Percentiles rank a stretch among this genome's conserved stretches.
phyloP scores from a whole-genome alignment of 2,797 vertebrate species.

The Coregonus ussuriensis region DNA sequence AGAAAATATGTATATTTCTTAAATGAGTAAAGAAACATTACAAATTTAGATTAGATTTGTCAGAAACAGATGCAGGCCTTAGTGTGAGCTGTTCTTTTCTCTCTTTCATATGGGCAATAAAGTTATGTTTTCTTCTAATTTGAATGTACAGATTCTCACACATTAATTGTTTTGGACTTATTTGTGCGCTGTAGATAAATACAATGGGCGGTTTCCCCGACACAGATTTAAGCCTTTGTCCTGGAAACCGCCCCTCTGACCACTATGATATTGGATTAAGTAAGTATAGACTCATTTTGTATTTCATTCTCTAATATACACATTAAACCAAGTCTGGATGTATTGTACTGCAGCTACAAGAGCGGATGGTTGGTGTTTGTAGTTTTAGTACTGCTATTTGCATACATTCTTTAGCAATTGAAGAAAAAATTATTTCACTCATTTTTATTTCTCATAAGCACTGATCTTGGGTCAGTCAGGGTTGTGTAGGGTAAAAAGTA shows the following conservation, averaged over 20 bases:
- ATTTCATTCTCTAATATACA: too few relatives aligned
- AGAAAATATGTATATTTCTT: slow-evolving; percentile 45
- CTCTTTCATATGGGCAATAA: slow-evolving; percentile 82
- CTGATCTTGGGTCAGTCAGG: background rate
- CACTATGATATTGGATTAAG: too few relatives aligned
- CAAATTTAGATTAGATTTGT: slow-evolving; percentile 51
- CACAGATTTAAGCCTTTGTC: background rate
- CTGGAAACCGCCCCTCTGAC: background rate
- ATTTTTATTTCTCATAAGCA: background rate
- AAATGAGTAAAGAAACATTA: slow-evolving; percentile 32
- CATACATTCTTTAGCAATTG: background rate
- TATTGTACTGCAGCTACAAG: background rate
- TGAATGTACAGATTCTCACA: background rate
- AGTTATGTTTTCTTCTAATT: slow-evolving; percentile 67
- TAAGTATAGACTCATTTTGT: too few relatives aligned
- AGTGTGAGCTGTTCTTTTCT: slow-evolving; percentile 69
- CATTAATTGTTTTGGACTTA: background rate
- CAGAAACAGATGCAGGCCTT: slow-evolving; percentile 59
- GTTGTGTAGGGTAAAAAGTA: too few relatives aligned
- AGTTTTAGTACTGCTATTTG: background rate
- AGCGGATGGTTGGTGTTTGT: background rate
- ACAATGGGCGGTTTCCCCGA: background rate
- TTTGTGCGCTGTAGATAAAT: background rate
- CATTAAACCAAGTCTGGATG: background rate
- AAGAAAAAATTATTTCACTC: too few relatives aligned